phyloP scores from a whole-genome alignment of 2,113 vertebrate species.

The Oriolus oriolus region DNA sequence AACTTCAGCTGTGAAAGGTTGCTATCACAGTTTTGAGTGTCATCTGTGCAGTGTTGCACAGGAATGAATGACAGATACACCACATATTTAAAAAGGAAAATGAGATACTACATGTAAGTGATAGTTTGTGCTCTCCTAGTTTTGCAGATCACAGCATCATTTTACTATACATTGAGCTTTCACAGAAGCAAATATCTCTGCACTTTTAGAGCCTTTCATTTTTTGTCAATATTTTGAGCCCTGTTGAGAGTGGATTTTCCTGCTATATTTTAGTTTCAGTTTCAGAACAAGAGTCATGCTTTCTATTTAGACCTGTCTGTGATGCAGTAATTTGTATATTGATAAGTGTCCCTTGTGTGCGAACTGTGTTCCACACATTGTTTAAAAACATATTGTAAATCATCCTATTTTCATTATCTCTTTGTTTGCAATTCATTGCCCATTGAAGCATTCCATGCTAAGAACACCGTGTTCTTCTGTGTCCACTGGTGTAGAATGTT shows the following conservation, averaged over 20 bases:
- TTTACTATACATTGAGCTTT: neutral
- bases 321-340: neutral
- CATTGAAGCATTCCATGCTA: neutral
- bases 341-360: neutral
- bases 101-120: neutral
- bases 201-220: neutral
- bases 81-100: neutral
- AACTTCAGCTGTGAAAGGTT: conserved; percentile 9
- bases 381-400: neutral
- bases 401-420: neutral
- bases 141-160: neutral
- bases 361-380: neutral
- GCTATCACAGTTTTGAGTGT: neutral
- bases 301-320: neutral
- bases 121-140: neutral
- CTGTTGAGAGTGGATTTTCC: neutral
- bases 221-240: neutral
- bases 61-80: neutral
- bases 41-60: neutral
- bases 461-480: neutral
- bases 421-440: neutral
- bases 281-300: neutral
- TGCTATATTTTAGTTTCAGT: neutral
- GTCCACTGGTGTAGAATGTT: neutral
- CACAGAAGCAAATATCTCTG: neutral